Base-by-base conservation (phyloP, 2,888 invertebrate genomes). In the Sylvicola cinctus region DNA sequence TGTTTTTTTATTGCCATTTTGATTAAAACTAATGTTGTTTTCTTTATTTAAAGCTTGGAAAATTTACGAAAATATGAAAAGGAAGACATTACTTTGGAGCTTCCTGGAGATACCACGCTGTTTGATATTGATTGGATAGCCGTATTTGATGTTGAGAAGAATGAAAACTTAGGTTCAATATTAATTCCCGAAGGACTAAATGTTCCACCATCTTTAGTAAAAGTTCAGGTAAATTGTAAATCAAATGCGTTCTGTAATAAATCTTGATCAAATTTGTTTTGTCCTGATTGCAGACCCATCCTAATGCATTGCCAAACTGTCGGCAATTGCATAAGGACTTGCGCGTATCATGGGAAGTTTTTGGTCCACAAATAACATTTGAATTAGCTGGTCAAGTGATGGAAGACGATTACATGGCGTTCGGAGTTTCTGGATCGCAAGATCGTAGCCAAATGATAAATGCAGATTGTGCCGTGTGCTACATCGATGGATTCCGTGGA, bases 321-420 rank as follows among this genome's bases (percentile, higher is more conserved):
- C 58, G 74, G 32, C 88, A 87, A 55, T 63, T 90, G 35, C 88
- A 90, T 56, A 75, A 75, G 51, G 70, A 80, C 51, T 62, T 74
- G 42, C 83, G 84, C 61, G 68, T 85, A 2, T 74, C 79, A 8
- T 90, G 88, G 88, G 87, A 88, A 53, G 74, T 87, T 16, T 87
- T 87, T 55, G 88, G 88, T 0, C 80, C 78, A 15, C 77, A 77
- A 52, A 71, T 90, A 41, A 88, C 88, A 7, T 64, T 88, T 36
- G 77, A 87, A 54, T 58, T 90, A 10, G 74, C 81, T 10, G 88
- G 75, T 2, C 74, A 77, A 64, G 59, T 60, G 26, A 63, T 51
- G 1, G 69, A 70, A 43, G 63, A 76, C 45, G 84, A 85, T 45
- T 90, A 90, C 58, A 76, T 90, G 70, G 74, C 84, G 11, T 87